Base-by-base conservation (phyloP, 92 coral and sea anemone genomes). In the Plumapathes pennacea region DNA sequence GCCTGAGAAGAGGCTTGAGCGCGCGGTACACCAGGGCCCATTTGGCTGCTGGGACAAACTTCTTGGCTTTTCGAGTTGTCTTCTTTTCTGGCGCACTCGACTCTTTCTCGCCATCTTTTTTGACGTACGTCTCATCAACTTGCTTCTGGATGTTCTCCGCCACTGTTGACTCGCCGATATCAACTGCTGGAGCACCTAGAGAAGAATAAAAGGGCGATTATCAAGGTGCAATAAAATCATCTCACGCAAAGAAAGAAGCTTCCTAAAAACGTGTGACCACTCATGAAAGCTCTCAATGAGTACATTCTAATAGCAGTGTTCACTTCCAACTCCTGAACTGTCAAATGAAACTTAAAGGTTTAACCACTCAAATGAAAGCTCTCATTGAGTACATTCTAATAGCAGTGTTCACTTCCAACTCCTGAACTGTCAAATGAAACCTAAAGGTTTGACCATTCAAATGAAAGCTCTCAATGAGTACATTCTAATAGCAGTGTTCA, bases 1-100 rank as follows among this genome's bases (percentile, higher is more conserved):
- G 98, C 23, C 98, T 83, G 15, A 92, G 78, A n/a, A 92, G 82
- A 3, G 98, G 98, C 50, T 92, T 92, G 59, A 92, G 75, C 8
- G 98, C 98, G 2, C 98, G 98, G 67, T 89, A 92, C 55, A 92
- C 98, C 63, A 84, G 52, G 49, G 98, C 98, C 98, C 96, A 92
- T 57, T 92, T 92, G 32, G 88, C 98, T 21, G 98, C 98, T 29
- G 98, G 85, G 15, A 92, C 55, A 29, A 89, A 81, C 27, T 81
- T 82, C 31, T 26, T 58, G 44, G 10, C 10, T 46, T 12, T 64
- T 18, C 45, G 45, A 25, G 55, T 58, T 18, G 49, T 44, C 33
- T 54, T 65, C 38, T 49, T 50, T 11, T 72, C 67, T 10, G 57
- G 45, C 21, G 57, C 59, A 8, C 67, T 67, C 11, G 28, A 37